Conservation (phyloP, 2,888 invertebrate genomes). For the Camptogramma bilineatum region DNA sequence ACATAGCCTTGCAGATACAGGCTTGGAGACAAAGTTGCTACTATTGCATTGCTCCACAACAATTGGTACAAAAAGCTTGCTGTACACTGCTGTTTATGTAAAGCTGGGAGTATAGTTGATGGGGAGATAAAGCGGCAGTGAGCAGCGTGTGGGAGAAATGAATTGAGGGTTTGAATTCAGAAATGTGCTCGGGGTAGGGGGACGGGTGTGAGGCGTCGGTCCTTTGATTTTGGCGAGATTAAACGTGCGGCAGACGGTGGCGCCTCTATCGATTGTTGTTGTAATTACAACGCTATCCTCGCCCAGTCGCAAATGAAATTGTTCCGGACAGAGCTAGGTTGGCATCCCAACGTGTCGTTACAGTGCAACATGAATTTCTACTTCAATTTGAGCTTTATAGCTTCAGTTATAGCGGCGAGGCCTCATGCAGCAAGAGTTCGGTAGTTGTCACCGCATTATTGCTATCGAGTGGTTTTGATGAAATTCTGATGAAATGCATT, state of each 20-base stretch:
- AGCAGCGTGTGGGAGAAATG: conserved; percentile 36
- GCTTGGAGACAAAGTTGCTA: conserved; percentile 78
- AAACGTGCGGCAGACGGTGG: conserved; percentile 86
- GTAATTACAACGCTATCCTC: conserved; percentile 85
- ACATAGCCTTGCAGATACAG: conserved; percentile 77
- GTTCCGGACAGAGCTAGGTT: conserved; percentile 82
- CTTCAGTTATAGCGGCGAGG: conserved; percentile 46
- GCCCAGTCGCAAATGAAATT: conserved; percentile 86
- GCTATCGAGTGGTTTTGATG: conserved; percentile 61
- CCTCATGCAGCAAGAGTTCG: conserved; percentile 28
- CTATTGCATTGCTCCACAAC: conserved; percentile 62
- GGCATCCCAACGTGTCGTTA: conserved; percentile 77
- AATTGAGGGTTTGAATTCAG: conserved; percentile 38
- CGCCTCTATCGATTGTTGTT: conserved; percentile 86
- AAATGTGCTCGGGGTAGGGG: conserved; percentile 62
- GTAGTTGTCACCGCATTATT: conserved; percentile 55
- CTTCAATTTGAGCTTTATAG: conserved; percentile 64
- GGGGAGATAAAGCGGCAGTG: conserved; percentile 51
- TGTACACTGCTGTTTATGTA: conserved; percentile 54
- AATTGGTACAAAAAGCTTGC: conserved; percentile 42
- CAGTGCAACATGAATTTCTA: conserved; percentile 56
- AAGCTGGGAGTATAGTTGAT: background rate
- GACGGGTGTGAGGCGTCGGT: conserved; percentile 81
- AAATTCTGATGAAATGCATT: conserved; percentile 61
- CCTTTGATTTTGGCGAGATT: conserved; percentile 85